Evolutionary conservation across 1,140 invertebrate species (phyloP).

Genomic region (Lordiphosa collinella): DNA sequence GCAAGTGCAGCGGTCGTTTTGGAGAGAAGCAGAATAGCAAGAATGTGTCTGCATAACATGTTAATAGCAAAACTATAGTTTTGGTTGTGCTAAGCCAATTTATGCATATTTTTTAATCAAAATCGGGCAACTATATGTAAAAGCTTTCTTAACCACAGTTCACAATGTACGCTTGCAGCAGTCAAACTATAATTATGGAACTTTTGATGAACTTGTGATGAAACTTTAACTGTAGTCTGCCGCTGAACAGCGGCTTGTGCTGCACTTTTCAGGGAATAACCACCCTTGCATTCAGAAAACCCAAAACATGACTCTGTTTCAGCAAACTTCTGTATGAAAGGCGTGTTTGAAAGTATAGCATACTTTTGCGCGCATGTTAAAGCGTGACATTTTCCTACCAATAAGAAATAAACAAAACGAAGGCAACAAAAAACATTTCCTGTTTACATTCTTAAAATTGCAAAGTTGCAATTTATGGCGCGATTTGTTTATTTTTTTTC

Average conservation of each 20-base stretch:
- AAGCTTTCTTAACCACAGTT: too few species aligned
- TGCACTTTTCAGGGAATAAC: too few species aligned
- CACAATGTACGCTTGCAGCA: conserved; percentile 8
- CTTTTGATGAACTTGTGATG: conserved; percentile 28
- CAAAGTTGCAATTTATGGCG: conserved; percentile 70
- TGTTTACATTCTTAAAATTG: conserved; percentile 68
- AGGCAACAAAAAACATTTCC: conserved; percentile 66
- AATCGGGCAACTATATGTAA: too few species aligned
- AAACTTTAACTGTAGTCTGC: conserved; percentile 12
- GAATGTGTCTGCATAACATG: too few species aligned
- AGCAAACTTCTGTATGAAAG: conserved; percentile 1
- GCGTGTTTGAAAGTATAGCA: conserved; percentile 6
- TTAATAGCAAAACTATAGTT: too few species aligned
- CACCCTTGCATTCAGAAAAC: too few species aligned
- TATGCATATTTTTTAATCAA: too few species aligned
- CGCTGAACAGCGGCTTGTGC: too few species aligned
- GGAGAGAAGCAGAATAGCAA: too few species aligned
- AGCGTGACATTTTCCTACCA: conserved; percentile 9
- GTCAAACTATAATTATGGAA: conserved; percentile 54
- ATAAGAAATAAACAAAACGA: conserved; percentile 29
- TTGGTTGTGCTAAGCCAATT: too few species aligned
- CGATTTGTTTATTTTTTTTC: conserved; percentile 58
- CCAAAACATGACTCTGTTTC: too few species aligned
- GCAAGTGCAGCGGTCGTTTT: too few species aligned
- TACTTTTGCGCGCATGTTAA: conserved; percentile 2